phyloP scores from a whole-genome alignment of 2,797 vertebrate genomes.

The Sciurus vulgaris region DNA sequence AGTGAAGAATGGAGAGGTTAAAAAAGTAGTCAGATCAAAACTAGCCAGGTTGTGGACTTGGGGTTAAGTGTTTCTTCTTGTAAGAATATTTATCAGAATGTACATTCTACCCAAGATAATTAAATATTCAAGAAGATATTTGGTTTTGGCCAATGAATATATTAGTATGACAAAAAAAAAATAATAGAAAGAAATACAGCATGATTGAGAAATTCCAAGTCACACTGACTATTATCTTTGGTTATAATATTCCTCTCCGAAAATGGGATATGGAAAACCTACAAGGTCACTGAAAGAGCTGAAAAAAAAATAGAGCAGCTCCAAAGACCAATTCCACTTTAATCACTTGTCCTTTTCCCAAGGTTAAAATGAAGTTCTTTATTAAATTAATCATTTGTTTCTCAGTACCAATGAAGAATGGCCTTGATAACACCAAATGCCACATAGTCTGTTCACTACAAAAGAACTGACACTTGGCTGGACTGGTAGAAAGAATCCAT shows the following conservation, averaged over 20 bases:
- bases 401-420: neutral
- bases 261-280: neutral
- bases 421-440: neutral
- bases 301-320: neutral
- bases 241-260: neutral
- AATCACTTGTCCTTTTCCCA: neutral
- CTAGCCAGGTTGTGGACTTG: neutral
- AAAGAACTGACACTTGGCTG: neutral
- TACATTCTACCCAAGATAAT: neutral
- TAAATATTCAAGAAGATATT: neutral
- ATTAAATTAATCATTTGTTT: neutral
- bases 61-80: neutral
- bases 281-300: neutral
- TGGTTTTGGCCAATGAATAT: neutral
- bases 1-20: neutral
- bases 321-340: neutral
- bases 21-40: neutral
- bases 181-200: neutral
- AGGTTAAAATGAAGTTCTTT: neutral
- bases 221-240: neutral
- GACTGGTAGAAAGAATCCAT: neutral
- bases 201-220: neutral
- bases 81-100: neutral
- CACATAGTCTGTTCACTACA: neutral
- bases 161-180: neutral